Evolutionary conservation across 2,113 vertebrate species (phyloP).

Genomic region (Okapia johnstoni): DNA sequence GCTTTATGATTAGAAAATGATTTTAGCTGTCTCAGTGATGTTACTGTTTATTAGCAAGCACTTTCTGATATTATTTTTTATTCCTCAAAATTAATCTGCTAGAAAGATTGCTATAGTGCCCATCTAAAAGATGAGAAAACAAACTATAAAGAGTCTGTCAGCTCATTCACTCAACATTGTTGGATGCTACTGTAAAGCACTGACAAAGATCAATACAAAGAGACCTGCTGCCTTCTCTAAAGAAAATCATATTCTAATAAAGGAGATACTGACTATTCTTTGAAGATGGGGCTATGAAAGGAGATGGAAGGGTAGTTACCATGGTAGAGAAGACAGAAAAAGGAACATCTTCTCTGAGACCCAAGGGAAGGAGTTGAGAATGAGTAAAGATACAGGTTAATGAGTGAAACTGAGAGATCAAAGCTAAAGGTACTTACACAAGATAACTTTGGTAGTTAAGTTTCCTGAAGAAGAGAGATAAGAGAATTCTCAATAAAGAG

Average conservation of each 20-base stretch:
- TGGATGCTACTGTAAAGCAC: neutral
- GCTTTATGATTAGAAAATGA: neutral
- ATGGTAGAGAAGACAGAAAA: neutral
- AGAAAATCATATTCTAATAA: neutral
- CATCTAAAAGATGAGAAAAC: slow-evolving; percentile 14
- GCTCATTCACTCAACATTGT: neutral
- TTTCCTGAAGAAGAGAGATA: neutral
- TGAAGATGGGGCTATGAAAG: neutral
- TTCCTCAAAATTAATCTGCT: neutral
- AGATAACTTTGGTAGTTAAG: neutral
- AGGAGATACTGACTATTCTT: neutral
- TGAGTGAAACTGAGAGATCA: neutral
- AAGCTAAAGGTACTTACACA: neutral
- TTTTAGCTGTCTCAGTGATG: neutral
- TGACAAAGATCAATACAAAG: neutral
- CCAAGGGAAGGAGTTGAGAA: neutral
- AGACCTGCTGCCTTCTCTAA: neutral
- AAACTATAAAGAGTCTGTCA: neutral
- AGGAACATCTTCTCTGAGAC: neutral
- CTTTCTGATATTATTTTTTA: neutral
- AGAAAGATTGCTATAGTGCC: neutral
- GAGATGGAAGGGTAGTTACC: neutral
- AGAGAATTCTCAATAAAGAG: neutral
- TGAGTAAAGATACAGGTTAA: slow-evolving; percentile 6
- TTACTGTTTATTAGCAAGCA: neutral